These are phyloP conservation scores for Callospermophilus lateralis DNA, from an alignment of 2,113 vertebrate genomes.

Conservation along the genomic window DNA sequence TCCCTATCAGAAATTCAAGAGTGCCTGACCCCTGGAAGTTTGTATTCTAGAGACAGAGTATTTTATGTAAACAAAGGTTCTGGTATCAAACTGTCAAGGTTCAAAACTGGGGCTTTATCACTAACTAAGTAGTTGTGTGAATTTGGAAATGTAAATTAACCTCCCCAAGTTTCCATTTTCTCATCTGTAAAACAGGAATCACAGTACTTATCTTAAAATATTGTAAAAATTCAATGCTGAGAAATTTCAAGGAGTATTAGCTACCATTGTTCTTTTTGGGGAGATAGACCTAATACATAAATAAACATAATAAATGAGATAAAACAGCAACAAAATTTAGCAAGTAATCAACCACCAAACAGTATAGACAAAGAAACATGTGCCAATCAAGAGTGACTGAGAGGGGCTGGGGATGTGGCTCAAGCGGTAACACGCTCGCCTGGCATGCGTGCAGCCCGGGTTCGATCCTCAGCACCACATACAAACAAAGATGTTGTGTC, in stretches of 20 bases:
- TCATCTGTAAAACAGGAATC: slow-evolving; percentile 12
- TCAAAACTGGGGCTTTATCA: neutral
- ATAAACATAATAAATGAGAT: neutral
- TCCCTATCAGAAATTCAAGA: neutral
- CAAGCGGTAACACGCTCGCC: no score
- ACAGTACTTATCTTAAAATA: neutral
- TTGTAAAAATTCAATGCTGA: neutral
- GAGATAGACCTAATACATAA: neutral
- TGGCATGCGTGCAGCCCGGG: no score
- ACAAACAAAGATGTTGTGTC: no score
- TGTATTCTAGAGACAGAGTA: neutral
- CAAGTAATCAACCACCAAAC: neutral
- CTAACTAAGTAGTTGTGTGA: neutral
- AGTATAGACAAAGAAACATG: neutral
- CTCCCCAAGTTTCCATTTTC: slow-evolving; percentile 36
- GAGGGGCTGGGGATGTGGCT: neutral
- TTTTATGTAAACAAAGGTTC: neutral
- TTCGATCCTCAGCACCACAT: no score
- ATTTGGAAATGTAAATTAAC: neutral
- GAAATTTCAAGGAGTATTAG: neutral
- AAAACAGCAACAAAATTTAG: neutral
- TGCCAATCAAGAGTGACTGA: neutral
- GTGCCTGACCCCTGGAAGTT: neutral
- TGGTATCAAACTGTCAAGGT: neutral
- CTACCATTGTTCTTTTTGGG: neutral